These are phyloP conservation scores for Thamnophis sirtalis DNA, from an alignment of 2,113 vertebrate species.

Conservation along the genomic window DNA sequence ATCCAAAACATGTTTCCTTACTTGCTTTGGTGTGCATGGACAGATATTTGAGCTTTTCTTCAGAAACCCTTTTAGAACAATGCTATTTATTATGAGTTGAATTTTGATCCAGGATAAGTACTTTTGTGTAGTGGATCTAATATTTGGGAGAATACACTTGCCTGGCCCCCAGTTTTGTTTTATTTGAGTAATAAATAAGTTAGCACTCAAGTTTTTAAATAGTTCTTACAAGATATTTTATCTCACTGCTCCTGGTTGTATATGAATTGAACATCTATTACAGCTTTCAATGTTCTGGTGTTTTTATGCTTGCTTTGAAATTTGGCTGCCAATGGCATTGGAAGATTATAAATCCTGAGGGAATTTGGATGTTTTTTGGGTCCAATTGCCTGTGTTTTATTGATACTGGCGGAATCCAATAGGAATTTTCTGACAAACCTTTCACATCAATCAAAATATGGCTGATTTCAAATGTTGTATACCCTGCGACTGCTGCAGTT, in stretches of 20 bases:
- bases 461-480: neutral
- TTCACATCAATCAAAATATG: neutral
- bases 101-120: neutral
- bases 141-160: neutral
- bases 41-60: neutral
- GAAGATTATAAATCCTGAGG: neutral
- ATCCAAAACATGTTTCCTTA: neutral
- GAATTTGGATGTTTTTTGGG: neutral
- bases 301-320: neutral
- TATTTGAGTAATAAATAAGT: neutral
- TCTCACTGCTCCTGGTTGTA: neutral
- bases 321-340: neutral
- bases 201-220: neutral
- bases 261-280: neutral
- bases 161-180: neutral
- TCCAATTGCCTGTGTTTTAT: neutral
- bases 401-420: neutral
- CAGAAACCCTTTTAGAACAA: neutral
- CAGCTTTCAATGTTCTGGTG: neutral
- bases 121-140: neutral
- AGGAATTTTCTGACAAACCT: neutral
- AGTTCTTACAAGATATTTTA: neutral
- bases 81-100: neutral
- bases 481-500: neutral
- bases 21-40: neutral